These are phyloP conservation scores for Pteropus alecto DNA, from an alignment of 2,113 vertebrate genomes.

Conservation along the genomic window DNA sequence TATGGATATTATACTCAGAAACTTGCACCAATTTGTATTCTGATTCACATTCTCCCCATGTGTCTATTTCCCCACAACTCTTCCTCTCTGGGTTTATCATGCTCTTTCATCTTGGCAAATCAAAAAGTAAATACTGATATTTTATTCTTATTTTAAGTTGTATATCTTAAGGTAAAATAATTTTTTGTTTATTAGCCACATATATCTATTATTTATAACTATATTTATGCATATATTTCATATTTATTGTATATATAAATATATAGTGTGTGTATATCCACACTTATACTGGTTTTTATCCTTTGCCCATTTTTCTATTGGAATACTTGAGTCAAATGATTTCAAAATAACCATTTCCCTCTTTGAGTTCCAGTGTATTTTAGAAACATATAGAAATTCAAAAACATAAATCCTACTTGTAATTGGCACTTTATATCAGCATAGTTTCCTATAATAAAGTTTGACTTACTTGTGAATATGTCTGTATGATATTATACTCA, in stretches of 20 bases:
- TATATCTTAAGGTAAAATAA: background rate
- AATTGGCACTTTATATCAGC: constrained; percentile 11
- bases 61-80: background rate
- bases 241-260: background rate
- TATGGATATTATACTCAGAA: too few relatives aligned
- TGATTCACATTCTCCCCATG: background rate
- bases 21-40: background rate
- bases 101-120: background rate
- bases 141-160: background rate
- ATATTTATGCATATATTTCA: background rate
- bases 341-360: background rate
- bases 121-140: background rate
- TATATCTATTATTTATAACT: background rate
- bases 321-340: background rate
- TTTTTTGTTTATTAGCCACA: background rate
- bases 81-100: background rate
- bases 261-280: background rate
- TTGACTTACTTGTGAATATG: constrained; percentile 45
- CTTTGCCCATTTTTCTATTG: background rate
- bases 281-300: background rate
- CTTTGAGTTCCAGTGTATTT: background rate
- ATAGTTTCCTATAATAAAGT: constrained; percentile 13
- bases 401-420: background rate
- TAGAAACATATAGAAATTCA: constrained; percentile 16
- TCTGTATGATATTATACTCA: background rate